These are phyloP conservation scores for Pangasius krempfi DNA, from an alignment of 2,797 vertebrate genomes.

Conservation along the genomic window DNA sequence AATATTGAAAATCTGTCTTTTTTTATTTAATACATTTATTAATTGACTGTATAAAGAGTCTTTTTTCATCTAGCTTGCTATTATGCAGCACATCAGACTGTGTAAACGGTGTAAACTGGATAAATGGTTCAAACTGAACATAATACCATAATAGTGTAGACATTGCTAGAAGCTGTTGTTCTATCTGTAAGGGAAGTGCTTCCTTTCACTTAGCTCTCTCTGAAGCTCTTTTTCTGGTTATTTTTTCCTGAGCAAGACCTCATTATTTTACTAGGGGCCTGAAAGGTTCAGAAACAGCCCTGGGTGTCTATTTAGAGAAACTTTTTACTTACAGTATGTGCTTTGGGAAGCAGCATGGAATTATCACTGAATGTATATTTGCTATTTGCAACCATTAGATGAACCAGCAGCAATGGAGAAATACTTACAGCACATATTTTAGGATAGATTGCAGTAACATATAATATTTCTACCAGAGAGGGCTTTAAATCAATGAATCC, in stretches of 20 bases:
- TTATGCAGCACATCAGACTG: background rate
- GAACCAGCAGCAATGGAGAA: background rate
- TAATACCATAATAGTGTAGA: background rate
- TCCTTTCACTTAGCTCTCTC: background rate
- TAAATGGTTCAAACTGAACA: background rate
- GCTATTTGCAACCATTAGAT: background rate
- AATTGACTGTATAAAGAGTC: background rate
- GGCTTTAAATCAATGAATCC: background rate
- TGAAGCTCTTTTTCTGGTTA: background rate
- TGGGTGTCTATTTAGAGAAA: conserved; percentile 18
- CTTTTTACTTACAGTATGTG: conserved; percentile 1
- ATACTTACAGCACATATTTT: background rate
- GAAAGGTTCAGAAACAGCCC: conserved; percentile 7
- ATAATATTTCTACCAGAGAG: background rate
- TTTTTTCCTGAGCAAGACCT: background rate
- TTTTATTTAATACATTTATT: background rate
- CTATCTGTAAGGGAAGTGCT: background rate
- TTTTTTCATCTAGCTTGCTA: background rate
- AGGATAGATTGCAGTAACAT: background rate
- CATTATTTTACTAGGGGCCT: background rate
- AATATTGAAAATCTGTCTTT: background rate
- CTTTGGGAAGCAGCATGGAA: background rate
- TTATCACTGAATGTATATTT: conserved; percentile 5
- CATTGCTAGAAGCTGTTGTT: background rate
- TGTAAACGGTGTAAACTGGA: background rate